Percentiles rank a stretch among this genome's conserved stretches.
These are phyloP conservation scores for Mycteria americana DNA, from an alignment of 2,797 vertebrate species.

Conservation along the genomic window DNA sequence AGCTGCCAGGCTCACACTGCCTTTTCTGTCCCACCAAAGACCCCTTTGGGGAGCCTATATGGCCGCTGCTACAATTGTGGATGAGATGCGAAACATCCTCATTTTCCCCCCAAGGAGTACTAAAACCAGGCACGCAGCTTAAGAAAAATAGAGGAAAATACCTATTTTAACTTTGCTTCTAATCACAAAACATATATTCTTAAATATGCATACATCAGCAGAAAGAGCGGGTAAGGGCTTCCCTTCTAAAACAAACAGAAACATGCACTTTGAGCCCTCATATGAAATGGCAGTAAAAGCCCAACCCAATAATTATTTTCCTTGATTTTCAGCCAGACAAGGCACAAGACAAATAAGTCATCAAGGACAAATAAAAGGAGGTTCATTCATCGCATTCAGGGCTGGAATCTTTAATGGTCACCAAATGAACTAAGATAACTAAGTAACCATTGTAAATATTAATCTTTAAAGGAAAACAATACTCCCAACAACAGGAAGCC, in stretches of 20 bases:
- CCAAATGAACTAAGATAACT: slow-evolving; percentile 68
- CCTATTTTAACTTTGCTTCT: neutral
- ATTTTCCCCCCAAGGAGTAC: neutral
- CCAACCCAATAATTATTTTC: slow-evolving; percentile 63
- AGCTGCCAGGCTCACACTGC: fast-evolving
- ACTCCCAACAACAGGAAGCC: slow-evolving; percentile 65
- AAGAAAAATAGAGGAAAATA: neutral
- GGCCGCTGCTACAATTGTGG: neutral
- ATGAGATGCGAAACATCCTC: neutral
- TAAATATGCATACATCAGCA: slow-evolving; percentile 25
- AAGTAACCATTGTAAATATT: slow-evolving; percentile 70
- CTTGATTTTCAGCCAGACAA: slow-evolving; percentile 63
- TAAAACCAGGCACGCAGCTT: neutral
- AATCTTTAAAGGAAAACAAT: slow-evolving; percentile 71
- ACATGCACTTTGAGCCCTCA: slow-evolving; percentile 44
- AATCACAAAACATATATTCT: neutral
- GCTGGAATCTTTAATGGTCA: slow-evolving; percentile 58
- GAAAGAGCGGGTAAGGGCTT: neutral
- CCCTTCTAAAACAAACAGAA: slow-evolving; percentile 33
- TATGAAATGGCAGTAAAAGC: slow-evolving; percentile 58
- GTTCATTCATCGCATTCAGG: slow-evolving; percentile 62
- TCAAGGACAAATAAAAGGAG: slow-evolving; percentile 68
- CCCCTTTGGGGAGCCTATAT: neutral
- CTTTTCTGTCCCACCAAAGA: neutral
- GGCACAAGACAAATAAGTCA: slow-evolving; percentile 69